Evolutionary conservation across 1,140 invertebrate species (phyloP).

Genomic region (Thaumatotibia leucotreta): DNA sequence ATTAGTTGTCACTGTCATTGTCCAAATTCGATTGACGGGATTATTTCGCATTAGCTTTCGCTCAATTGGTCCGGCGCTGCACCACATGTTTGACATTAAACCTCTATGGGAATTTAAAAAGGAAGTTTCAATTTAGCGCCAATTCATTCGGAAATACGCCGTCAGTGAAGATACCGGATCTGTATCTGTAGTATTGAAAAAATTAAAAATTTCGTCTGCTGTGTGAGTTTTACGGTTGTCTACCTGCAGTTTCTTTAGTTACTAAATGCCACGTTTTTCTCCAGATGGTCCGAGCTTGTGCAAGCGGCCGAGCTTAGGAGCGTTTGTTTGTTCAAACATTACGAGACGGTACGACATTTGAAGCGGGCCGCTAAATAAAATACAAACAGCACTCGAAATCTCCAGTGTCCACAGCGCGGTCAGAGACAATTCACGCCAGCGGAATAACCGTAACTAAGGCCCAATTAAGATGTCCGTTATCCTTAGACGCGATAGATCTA

Average conservation of each 20-base stretch:
- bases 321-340: slow-evolving; percentile 68
- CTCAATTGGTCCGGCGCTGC: slow-evolving; percentile 60
- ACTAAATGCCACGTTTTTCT: slow-evolving; percentile 63
- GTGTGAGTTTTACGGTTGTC: slow-evolving; percentile 24
- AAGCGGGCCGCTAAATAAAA: slow-evolving; percentile 71
- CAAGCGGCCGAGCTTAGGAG: slow-evolving; percentile 52
- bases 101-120: slow-evolving; percentile 65
- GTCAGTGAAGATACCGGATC: slow-evolving; percentile 43
- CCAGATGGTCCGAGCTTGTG: slow-evolving; percentile 70
- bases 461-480: slow-evolving; percentile 68
- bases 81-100: slow-evolving; percentile 58
- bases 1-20: slow-evolving; percentile 46
- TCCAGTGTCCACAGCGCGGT: slow-evolving; percentile 55
- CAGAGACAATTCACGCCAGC: slow-evolving; percentile 48
- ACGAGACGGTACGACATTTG: slow-evolving; percentile 72
- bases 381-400: slow-evolving; percentile 65
- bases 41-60: slow-evolving; percentile 63
- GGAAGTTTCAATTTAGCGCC: slow-evolving; percentile 72
- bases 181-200: slow-evolving; percentile 52
- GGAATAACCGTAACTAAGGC: slow-evolving; percentile 56
- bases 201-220: slow-evolving; percentile 52
- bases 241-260: slow-evolving; percentile 45
- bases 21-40: slow-evolving; percentile 58
- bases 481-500: slow-evolving; percentile 58
- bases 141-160: slow-evolving; percentile 69